phyloP scores from a whole-genome alignment of 2,113 vertebrate genomes.

The Prunella fulvescens region DNA sequence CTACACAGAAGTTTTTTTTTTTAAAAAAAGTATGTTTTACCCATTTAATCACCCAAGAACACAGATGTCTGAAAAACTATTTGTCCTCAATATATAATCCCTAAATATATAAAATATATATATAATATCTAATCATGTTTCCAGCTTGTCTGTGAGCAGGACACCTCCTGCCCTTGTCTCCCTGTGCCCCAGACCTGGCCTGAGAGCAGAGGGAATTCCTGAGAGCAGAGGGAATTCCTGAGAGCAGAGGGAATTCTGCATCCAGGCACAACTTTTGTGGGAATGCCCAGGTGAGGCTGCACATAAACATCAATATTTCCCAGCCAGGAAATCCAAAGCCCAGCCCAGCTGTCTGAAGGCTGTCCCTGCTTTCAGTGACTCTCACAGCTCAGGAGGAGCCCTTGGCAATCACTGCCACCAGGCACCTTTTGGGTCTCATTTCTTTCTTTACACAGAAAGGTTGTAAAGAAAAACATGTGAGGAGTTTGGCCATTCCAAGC shows the following conservation, averaged over 20 bases:
- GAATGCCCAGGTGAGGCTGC: neutral
- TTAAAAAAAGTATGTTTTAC: neutral
- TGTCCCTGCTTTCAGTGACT: neutral
- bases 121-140: neutral
- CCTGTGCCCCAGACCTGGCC: neutral
- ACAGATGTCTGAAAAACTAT: neutral
- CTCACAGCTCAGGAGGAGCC: neutral
- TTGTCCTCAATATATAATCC: neutral
- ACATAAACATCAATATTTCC: rapidly evolving
- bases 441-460: neutral
- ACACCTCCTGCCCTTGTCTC: neutral
- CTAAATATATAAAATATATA: neutral
- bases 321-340: neutral
- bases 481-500: neutral
- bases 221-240: neutral
- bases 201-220: neutral
- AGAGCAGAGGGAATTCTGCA: neutral
- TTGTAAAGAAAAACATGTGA: neutral
- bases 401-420: neutral
- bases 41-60: neutral
- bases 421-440: neutral
- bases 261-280: neutral
- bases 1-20: too few relatives aligned
- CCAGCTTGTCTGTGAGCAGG: neutral
- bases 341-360: neutral